Evolutionary conservation across 2,797 vertebrate genomes (phyloP).

Genomic region (Crenuchus spilurus): DNA sequence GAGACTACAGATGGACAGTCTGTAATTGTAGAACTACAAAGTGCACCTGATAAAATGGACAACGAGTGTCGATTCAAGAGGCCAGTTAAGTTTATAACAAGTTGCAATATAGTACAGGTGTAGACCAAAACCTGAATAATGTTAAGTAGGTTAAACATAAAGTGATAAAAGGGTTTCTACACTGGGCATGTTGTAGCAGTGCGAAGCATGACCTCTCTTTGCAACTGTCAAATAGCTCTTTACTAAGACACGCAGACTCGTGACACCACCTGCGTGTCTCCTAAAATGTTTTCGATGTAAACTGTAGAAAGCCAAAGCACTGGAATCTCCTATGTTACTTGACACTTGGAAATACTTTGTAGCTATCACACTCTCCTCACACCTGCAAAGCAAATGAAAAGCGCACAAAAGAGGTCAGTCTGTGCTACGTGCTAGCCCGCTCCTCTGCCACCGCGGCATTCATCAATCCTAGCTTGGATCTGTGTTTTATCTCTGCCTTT

Average conservation of each 20-base stretch:
- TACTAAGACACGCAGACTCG: slow-evolving; percentile 18
- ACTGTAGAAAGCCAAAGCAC: not conserved
- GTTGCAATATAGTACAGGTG: too few relatives aligned
- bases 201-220: not conserved
- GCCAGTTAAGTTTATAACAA: too few relatives aligned
- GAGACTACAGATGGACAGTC: too few relatives aligned
- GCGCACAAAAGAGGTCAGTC: slow-evolving; percentile 71
- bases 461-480: slow-evolving; percentile 86
- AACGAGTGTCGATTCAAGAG: too few relatives aligned
- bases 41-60: too few relatives aligned
- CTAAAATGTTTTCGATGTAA: slow-evolving; percentile 28
- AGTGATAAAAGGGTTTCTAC: not conserved
- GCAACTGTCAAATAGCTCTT: slow-evolving; percentile 28
- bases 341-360: slow-evolving; percentile 39
- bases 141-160: not conserved
- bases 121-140: too few relatives aligned
- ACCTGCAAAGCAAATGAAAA: slow-evolving; percentile 52
- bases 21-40: too few relatives aligned
- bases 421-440: slow-evolving; percentile 84
- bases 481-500: slow-evolving; percentile 81
- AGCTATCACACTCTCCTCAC: slow-evolving; percentile 29
- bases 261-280: slow-evolving; percentile 35
- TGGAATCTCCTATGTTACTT: slow-evolving; percentile 40
- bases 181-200: not conserved
- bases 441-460: slow-evolving; percentile 85